Evolutionary conservation across 2,113 vertebrate species (phyloP).

Genomic region (Danionella cerebrum): DNA sequence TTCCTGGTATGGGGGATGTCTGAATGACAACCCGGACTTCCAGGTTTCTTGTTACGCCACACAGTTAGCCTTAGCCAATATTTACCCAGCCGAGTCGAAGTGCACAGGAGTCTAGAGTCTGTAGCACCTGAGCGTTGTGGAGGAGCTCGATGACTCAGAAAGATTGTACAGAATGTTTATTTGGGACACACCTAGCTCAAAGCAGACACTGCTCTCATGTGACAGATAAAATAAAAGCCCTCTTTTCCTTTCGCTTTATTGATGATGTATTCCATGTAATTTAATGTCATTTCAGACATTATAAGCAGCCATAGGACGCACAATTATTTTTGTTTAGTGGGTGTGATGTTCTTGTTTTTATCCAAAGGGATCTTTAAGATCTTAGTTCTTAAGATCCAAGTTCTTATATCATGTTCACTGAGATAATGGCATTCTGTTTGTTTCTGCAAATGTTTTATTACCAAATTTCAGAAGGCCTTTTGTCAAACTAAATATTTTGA

Average conservation of each 20-base stretch:
- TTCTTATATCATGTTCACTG: too few relatives aligned
- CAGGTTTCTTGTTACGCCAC: constrained; percentile 5
- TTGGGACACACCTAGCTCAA: constrained; percentile 50
- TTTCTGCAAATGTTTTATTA: too few relatives aligned
- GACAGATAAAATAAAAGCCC: not conserved
- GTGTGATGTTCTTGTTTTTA: too few relatives aligned
- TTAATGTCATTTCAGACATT: too few relatives aligned
- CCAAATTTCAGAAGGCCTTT: too few relatives aligned
- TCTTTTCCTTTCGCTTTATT: not conserved
- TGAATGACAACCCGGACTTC: not conserved
- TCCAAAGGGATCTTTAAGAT: too few relatives aligned
- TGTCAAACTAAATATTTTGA: too few relatives aligned
- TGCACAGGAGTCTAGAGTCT: not conserved
- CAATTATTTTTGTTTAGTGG: too few relatives aligned
- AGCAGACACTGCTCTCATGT: constrained; percentile 25
- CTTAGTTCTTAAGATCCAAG: too few relatives aligned
- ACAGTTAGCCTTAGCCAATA: not conserved
- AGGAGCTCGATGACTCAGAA: constrained; percentile 11
- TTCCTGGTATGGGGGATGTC: not conserved
- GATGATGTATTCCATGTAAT: not conserved
- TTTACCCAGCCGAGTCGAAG: constrained; percentile 6
- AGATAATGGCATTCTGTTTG: too few relatives aligned
- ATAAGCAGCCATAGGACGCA: too few relatives aligned
- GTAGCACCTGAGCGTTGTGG: not conserved
- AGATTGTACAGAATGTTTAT: constrained; percentile 50